These are phyloP conservation scores for Ichneumoninae sp. DNA, from an alignment of 2,888 invertebrate species.

Conservation along the genomic window DNA sequence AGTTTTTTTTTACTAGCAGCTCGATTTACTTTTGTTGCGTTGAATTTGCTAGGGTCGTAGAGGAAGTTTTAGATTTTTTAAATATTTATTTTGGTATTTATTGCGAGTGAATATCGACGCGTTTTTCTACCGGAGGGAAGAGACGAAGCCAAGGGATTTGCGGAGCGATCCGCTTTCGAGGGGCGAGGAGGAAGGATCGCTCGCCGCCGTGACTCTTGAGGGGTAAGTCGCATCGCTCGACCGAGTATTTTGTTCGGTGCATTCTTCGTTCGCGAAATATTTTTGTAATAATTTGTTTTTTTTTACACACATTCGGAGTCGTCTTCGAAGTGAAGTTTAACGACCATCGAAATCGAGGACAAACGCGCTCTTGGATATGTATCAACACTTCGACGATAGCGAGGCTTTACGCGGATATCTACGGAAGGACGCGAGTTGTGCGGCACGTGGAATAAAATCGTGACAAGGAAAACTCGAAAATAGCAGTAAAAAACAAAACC, in stretches of 20 bases:
- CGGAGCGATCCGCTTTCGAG: slow-evolving; percentile 4
- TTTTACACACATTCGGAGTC: neutral
- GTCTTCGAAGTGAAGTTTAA: neutral
- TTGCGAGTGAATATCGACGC: slow-evolving; percentile 23
- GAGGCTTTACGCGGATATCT: neutral
- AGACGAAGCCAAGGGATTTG: slow-evolving; percentile 25
- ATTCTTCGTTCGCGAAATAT: slow-evolving; percentile 5
- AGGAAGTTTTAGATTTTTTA: slow-evolving; percentile 8
- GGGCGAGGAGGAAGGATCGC: slow-evolving; percentile 16
- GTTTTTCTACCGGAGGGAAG: slow-evolving; percentile 17
- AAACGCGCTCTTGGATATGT: neutral
- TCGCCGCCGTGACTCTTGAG: neutral
- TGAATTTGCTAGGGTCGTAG: neutral
- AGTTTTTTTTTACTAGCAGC: neutral
- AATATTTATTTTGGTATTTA: neutral
- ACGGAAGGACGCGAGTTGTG: neutral
- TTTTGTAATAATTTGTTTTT: neutral
- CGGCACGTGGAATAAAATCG: slow-evolving; percentile 16
- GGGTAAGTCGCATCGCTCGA: slow-evolving; percentile 33
- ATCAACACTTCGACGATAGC: neutral
- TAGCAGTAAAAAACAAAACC: neutral
- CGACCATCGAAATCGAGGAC: neutral
- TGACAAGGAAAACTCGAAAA: neutral
- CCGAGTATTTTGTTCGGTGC: neutral
- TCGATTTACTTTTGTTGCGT: neutral